Conservation (phyloP, 2,888 invertebrate genomes). For the Hirtodrosophila confusa region DNA sequence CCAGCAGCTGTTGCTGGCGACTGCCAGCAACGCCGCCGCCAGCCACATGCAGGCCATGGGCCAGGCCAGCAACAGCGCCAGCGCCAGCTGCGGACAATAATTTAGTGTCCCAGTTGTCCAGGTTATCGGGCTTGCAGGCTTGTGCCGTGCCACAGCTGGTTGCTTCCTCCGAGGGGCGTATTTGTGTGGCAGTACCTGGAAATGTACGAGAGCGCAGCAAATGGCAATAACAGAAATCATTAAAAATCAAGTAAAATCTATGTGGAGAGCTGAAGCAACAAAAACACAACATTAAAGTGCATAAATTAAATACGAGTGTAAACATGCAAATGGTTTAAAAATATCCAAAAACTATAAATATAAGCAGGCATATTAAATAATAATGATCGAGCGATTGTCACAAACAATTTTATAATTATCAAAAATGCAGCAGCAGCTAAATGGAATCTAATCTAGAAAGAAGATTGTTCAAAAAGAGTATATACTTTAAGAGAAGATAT, state of each 20-base stretch:
- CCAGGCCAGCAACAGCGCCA: slow-evolving; percentile 40
- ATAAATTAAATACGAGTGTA: slow-evolving; percentile 16
- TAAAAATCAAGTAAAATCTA: slow-evolving; percentile 11
- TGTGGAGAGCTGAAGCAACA: slow-evolving; percentile 56
- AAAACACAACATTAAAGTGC: slow-evolving; percentile 58
- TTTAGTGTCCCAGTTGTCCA: slow-evolving; percentile 60
- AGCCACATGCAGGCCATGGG: slow-evolving; percentile 20
- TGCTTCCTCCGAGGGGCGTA: slow-evolving; percentile 80
- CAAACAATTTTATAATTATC: slow-evolving; percentile 10
- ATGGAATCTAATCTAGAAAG: too few species aligned
- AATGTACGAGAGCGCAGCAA: slow-evolving; percentile 37
- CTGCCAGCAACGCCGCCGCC: slow-evolving; percentile 7
- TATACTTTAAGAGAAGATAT: too few species aligned
- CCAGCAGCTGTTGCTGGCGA: slow-evolving; percentile 29
- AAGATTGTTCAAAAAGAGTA: too few species aligned
- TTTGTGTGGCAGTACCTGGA: slow-evolving; percentile 83
- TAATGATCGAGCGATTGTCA: slow-evolving; percentile 27
- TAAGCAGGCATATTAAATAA: neutral
- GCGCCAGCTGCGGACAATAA: slow-evolving; percentile 32
- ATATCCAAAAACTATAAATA: slow-evolving; percentile 1
- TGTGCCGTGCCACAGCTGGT: slow-evolving; percentile 49
- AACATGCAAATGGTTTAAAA: slow-evolving; percentile 35
- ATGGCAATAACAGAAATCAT: slow-evolving; percentile 42
- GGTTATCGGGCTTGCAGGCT: slow-evolving; percentile 32
- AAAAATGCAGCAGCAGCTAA: too few species aligned